Base-by-base conservation (phyloP, 2,113 vertebrate species). In the Gymnogyps californianus region DNA sequence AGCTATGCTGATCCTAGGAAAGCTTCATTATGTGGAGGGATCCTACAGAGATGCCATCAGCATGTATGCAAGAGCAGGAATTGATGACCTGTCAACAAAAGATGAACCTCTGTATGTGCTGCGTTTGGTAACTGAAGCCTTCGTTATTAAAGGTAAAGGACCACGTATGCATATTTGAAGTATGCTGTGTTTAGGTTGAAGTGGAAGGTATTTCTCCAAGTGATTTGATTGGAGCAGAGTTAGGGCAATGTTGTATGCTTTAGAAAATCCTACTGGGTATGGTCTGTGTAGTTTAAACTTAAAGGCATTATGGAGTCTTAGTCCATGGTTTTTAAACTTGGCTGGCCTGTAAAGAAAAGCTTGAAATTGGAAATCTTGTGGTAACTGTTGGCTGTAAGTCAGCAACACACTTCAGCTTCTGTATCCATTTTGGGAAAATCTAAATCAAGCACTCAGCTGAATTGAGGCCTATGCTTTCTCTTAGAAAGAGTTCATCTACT, bases 1-100 rank as follows among this genome's bases (percentile, higher is more conserved):
- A 98, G 98, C 99, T 81, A 98, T 99, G 97, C 97, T 99, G 76
- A 98, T 99, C 86, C 98, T 99, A 97, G 99, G 99, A 85, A 99
- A 99, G 96, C 98, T 99, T 94, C 98, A 99, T 97, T 99, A 99
- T 5, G 98, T 99, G 74, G 99, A 99, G 95, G 99, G 99, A 59
- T 98, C 98, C 9, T 99, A 99, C 97, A 97, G 99, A 82, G 99
- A 99, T 34, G 99, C 99, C 46, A 98, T 99, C 98, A 99, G 99
- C 91, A 99, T 99, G 99, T 99, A 99, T 29, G 99, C 99, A 8
- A 98, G 97, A 93, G 99, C 99, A 20, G 99, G 99, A 55, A 98
- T 99, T 34, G 99, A 99, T 65, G 99, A 99, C 85, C 97, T 99
- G 61, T 98, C 98, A 3, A 89, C 98, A 79, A 98, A 99, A 22